Conservation (phyloP, 2,888 invertebrate species). For the Hartigia nigra region DNA sequence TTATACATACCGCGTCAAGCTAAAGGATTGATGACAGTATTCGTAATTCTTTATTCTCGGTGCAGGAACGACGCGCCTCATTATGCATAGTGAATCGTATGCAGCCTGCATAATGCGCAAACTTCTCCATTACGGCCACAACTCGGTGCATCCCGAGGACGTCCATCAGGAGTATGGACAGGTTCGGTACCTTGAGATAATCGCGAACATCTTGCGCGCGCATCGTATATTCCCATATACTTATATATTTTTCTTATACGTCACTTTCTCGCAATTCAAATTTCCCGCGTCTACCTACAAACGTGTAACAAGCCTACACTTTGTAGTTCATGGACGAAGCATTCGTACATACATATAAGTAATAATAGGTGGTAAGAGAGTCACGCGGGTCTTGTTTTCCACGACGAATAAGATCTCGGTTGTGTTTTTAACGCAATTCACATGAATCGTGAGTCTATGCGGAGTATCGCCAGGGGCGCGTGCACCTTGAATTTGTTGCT, state of each 20-base stretch:
- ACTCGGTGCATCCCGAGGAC: neutral
- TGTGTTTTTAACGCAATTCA: neutral
- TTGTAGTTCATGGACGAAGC: neutral
- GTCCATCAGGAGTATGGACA: neutral
- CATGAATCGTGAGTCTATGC: conserved; percentile 3
- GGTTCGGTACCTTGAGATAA: neutral
- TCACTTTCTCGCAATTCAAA: neutral
- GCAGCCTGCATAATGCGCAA: conserved; percentile 64
- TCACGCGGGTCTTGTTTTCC: neutral
- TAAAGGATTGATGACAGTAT: conserved; percentile 41
- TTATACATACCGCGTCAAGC: neutral
- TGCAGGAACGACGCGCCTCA: conserved; percentile 60
- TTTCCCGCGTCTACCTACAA: neutral
- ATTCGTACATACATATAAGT: neutral
- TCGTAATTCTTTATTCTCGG: conserved; percentile 58
- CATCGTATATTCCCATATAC: neutral
- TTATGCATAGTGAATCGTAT: conserved; percentile 65
- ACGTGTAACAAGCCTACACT: fast-evolving
- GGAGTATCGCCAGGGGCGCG: conserved; percentile 5
- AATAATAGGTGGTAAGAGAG: neutral
- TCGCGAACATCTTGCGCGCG: neutral
- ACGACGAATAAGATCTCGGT: neutral
- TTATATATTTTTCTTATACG: neutral
- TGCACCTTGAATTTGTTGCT: conserved; percentile 9
- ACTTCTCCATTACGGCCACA: conserved; percentile 60